Evolutionary conservation across 2,797 vertebrate genomes (phyloP).

Genomic region (Chelon auratus): DNA sequence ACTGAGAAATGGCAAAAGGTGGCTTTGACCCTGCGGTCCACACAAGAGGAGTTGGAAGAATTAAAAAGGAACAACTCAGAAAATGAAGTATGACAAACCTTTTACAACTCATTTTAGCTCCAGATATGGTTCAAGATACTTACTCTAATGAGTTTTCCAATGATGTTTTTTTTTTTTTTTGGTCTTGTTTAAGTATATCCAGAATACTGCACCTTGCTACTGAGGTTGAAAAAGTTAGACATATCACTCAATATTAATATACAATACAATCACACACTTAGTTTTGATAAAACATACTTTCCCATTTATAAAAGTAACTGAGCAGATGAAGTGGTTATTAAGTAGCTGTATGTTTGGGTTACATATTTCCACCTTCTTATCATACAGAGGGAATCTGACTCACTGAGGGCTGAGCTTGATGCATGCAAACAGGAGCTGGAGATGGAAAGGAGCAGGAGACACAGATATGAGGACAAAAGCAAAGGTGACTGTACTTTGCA

Average conservation of each 20-base stretch:
- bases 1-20: slow-evolving; percentile 80
- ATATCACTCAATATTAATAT: too few relatives aligned
- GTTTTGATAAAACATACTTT: too few relatives aligned
- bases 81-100: slow-evolving; percentile 56
- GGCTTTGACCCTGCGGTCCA: slow-evolving; percentile 70
- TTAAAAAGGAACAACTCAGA: slow-evolving; percentile 48
- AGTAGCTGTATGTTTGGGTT: not conserved
- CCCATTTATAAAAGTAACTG: not conserved
- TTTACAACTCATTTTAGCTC: not conserved
- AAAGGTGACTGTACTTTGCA: slow-evolving; percentile 16
- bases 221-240: too few relatives aligned
- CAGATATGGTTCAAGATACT: not conserved
- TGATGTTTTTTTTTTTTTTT: too few relatives aligned
- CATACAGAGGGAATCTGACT: slow-evolving; percentile 59
- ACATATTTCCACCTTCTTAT: slow-evolving; percentile 2
- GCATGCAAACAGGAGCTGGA: slow-evolving; percentile 72
- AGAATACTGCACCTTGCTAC: too few relatives aligned
- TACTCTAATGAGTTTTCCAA: too few relatives aligned
- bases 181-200: too few relatives aligned
- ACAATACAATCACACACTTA: too few relatives aligned
- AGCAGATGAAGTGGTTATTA: not conserved
- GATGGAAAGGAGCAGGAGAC: slow-evolving; percentile 67
- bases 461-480: slow-evolving; percentile 49
- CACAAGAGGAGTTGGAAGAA: slow-evolving; percentile 76
- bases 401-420: slow-evolving; percentile 63